Evolutionary conservation across 1,140 invertebrate genomes (phyloP).

Genomic region (Saccostrea cuccullata): DNA sequence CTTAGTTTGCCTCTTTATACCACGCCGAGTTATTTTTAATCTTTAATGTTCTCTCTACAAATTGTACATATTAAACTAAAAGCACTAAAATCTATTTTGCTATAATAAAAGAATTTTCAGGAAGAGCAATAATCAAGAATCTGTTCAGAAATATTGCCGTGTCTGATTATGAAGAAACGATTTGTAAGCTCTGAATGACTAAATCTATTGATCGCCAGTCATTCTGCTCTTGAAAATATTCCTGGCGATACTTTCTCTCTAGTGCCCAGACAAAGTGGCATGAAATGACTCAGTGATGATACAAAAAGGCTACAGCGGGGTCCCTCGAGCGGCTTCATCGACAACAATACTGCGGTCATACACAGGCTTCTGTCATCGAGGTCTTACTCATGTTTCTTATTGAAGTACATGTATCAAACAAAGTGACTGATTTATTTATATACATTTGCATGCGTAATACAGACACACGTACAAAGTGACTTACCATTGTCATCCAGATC

Average conservation of each 20-base stretch:
- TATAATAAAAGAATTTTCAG: background rate
- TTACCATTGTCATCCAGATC: constrained; percentile 92
- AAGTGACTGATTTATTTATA: too few relatives aligned
- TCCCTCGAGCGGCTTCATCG: background rate
- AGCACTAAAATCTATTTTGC: background rate
- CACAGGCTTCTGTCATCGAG: background rate
- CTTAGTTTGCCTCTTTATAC: too few relatives aligned
- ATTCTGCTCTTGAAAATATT: constrained; percentile 1
- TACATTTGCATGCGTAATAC: too few relatives aligned
- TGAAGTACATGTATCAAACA: too few relatives aligned
- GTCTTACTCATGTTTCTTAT: too few relatives aligned
- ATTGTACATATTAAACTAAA: background rate
- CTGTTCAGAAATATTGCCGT: background rate
- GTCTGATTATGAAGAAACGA: background rate
- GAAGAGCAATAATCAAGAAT: background rate
- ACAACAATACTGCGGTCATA: background rate
- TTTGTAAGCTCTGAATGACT: constrained; percentile 10
- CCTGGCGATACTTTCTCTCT: background rate
- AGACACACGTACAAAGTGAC: too few relatives aligned
- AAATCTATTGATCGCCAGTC: constrained; percentile 18
- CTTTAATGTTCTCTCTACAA: too few relatives aligned
- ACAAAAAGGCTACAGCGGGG: background rate
- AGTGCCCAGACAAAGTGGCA: background rate
- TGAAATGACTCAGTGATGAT: constrained; percentile 23
- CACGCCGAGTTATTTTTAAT: too few relatives aligned